Evolutionary conservation across 2,888 invertebrate species (phyloP).

Genomic region (Synanthedon myopaeformis): DNA sequence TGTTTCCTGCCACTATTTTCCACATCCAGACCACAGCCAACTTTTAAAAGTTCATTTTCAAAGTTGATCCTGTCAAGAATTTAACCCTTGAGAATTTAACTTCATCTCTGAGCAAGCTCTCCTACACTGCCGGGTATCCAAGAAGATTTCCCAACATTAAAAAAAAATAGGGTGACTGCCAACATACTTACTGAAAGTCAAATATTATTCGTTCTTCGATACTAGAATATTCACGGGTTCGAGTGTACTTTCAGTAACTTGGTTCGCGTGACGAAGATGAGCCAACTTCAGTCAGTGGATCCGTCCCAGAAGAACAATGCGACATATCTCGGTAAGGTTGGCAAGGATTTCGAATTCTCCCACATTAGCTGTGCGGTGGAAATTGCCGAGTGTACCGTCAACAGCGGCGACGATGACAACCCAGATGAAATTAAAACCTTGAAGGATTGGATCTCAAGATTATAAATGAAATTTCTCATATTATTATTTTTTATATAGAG

Average conservation of each 20-base stretch:
- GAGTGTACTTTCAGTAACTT: slow-evolving; percentile 74
- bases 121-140: too few species aligned
- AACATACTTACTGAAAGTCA: too few species aligned
- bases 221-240: not conserved
- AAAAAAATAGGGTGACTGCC: too few species aligned
- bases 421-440: slow-evolving; percentile 74
- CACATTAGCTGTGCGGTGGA: slow-evolving; percentile 78
- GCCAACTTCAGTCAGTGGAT: slow-evolving; percentile 82
- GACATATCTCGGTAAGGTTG: slow-evolving; percentile 79
- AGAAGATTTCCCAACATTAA: too few species aligned
- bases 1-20: too few species aligned
- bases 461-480: slow-evolving; percentile 24
- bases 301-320: slow-evolving; percentile 70
- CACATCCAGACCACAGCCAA: too few species aligned
- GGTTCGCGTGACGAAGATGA: slow-evolving; percentile 86
- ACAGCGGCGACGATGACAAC: slow-evolving; percentile 67
- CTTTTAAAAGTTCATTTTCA: too few species aligned
- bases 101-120: too few species aligned
- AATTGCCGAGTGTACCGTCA: slow-evolving; percentile 75
- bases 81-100: too few species aligned
- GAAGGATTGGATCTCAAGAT: slow-evolving; percentile 78
- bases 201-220: too few species aligned
- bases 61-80: too few species aligned
- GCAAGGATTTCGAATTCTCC: slow-evolving; percentile 86
- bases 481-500: too few species aligned